Conservation (phyloP, 2,888 invertebrate species). For the Dynastes tityus region DNA sequence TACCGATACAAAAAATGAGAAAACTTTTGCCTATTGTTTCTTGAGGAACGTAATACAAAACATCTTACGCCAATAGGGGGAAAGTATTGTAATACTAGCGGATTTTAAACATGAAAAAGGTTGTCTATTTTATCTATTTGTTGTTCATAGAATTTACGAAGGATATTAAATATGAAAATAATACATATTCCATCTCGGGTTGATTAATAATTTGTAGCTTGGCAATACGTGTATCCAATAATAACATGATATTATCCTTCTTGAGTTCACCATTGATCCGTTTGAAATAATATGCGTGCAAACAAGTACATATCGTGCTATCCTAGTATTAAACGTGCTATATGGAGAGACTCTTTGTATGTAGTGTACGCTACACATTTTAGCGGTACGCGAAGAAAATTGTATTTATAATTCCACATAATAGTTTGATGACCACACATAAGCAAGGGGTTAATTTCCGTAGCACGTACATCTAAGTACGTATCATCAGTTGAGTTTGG, state of each 20-base stretch:
- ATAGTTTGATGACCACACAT: constrained; percentile 49
- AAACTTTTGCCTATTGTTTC: no score
- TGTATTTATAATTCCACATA: constrained; percentile 52
- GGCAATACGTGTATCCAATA: neutral
- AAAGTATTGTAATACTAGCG: no score
- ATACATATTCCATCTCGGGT: neutral
- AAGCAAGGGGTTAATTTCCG: constrained; percentile 40
- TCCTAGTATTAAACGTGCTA: neutral
- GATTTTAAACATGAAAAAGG: no score
- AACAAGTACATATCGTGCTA: constrained; percentile 3
- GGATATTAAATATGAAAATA: no score
- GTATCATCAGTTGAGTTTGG: constrained; percentile 24
- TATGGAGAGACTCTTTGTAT: neutral
- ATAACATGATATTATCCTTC: no score
- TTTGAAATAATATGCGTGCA: constrained; percentile 11
- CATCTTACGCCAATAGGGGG: no score
- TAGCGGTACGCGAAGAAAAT: constrained; percentile 42
- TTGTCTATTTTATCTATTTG: no score
- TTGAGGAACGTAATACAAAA: no score
- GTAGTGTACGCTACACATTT: constrained; percentile 8
- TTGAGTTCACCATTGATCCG: neutral
- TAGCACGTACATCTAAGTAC: constrained; percentile 16
- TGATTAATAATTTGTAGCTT: constrained; percentile 1
- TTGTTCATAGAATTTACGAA: no score
- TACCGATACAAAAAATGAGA: no score